phyloP scores from a whole-genome alignment of 1,140 invertebrate species.

The Drosophila bocqueti region DNA sequence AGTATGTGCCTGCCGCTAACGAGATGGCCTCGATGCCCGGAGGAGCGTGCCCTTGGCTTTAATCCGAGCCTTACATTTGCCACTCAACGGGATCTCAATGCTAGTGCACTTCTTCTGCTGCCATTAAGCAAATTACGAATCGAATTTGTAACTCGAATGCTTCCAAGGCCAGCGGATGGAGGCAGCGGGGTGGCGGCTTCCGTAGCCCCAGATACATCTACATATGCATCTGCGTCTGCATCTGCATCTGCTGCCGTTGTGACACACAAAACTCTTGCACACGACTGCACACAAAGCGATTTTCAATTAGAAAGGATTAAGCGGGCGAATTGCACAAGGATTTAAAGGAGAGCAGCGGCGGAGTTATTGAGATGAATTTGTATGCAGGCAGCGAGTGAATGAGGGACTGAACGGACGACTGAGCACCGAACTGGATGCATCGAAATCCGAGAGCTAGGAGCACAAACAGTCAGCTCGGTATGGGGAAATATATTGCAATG shows the following conservation, averaged over 20 bases:
- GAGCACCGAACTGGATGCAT: conserved; percentile 53
- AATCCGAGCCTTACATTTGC: conserved; percentile 46
- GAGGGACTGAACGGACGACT: conserved; percentile 54
- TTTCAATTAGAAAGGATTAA: conserved; percentile 82
- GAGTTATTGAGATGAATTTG: conserved; percentile 80
- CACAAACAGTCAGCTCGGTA: conserved; percentile 30
- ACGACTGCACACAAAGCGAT: conserved; percentile 70
- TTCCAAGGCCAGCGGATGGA: conserved; percentile 53
- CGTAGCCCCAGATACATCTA: conserved; percentile 4
- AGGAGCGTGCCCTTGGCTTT: conserved; percentile 5
- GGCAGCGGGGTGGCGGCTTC: conserved; percentile 1
- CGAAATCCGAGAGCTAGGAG: conserved; percentile 47
- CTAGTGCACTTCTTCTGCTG: conserved; percentile 58
- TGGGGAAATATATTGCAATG: conserved; percentile 75
- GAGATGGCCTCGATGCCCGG: not conserved
- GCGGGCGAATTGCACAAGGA: conserved; percentile 71
- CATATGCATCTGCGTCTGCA: conserved; percentile 26
- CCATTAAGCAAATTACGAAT: conserved; percentile 75
- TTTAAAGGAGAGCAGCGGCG: conserved; percentile 62
- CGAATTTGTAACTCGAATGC: conserved; percentile 42
- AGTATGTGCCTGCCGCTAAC: conserved; percentile 5
- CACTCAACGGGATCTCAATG: conserved; percentile 59
- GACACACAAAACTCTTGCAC: conserved; percentile 38
- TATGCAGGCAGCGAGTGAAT: conserved; percentile 39
- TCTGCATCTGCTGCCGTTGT: conserved; percentile 44